phyloP scores from a whole-genome alignment of 2,113 vertebrate species.

The Epinephelus lanceolatus region DNA sequence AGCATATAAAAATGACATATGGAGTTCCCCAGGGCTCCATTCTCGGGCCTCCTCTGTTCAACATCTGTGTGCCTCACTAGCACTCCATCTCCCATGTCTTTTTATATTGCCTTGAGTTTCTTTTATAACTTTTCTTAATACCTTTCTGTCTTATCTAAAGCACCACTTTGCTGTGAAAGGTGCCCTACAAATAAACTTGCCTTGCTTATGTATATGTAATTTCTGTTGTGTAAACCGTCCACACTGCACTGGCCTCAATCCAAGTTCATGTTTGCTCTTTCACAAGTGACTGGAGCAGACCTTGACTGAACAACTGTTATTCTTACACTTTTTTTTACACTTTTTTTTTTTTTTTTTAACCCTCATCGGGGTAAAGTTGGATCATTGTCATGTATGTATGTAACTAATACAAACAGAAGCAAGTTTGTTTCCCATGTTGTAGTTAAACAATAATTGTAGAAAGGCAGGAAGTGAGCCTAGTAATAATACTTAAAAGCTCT shows the following conservation, averaged over 20 bases:
- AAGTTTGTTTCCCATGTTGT: slow-evolving; percentile 11
- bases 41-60: background rate
- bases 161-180: background rate
- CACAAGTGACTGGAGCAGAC: slow-evolving; percentile 11
- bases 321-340: background rate
- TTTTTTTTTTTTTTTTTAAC: no score
- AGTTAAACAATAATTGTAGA: background rate
- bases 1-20: background rate
- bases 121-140: background rate
- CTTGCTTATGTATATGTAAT: background rate
- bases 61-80: no score
- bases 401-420: slow-evolving; percentile 4
- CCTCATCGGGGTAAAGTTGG: background rate
- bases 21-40: slow-evolving; percentile 3
- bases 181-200: background rate
- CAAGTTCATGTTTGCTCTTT: slow-evolving; percentile 1
- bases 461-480: background rate
- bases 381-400: background rate
- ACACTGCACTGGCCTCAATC: background rate
- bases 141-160: background rate
- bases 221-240: background rate
- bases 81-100: no score
- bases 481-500: background rate
- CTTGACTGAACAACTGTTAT: slow-evolving; percentile 15
- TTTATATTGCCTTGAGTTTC: no score